phyloP scores from a whole-genome alignment of 2,113 vertebrate genomes.

The Clarias magur region DNA sequence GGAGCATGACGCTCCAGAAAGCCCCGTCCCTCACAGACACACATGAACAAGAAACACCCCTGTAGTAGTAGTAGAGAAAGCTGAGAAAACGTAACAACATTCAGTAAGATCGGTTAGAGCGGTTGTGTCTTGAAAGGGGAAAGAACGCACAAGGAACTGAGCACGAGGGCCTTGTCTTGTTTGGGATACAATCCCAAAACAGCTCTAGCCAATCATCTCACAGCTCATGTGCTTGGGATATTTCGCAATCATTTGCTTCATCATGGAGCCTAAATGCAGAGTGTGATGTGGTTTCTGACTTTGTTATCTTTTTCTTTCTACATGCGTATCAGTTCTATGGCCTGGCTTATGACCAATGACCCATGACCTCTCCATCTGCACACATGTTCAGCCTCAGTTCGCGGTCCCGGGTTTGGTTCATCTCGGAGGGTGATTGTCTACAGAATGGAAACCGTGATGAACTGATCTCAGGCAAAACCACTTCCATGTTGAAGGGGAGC shows the following conservation, averaged over 20 bases:
- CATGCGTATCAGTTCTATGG: background rate
- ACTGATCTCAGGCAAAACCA: slow-evolving; percentile 58
- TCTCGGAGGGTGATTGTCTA: slow-evolving; percentile 67
- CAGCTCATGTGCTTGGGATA: slow-evolving; percentile 16
- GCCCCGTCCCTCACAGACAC: slow-evolving; percentile 73
- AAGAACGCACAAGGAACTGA: background rate
- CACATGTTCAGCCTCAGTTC: slow-evolving; percentile 57
- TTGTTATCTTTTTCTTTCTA: background rate
- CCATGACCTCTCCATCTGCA: slow-evolving; percentile 1
- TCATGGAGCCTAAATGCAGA: background rate
- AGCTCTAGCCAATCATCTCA: slow-evolving; percentile 40
- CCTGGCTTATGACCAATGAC: slow-evolving; percentile 26
- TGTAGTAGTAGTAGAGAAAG: slow-evolving; percentile 48
- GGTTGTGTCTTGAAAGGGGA: slow-evolving; percentile 19
- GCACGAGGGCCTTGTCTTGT: background rate
- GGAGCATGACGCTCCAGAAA: slow-evolving; percentile 73
- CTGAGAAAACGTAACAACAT: slow-evolving; percentile 46
- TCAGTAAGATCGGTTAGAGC: slow-evolving; percentile 27
- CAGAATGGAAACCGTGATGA: slow-evolving; percentile 59
- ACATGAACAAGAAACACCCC: slow-evolving; percentile 59
- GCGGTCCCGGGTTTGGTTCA: slow-evolving; percentile 64
- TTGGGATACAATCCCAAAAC: slow-evolving; percentile 11
- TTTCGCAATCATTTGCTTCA: background rate
- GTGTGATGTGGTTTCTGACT: background rate
- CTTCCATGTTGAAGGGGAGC: slow-evolving; percentile 27